Percentiles rank a stretch among this genome's conserved stretches.
Evolutionary conservation across 2,113 vertebrate genomes (phyloP).

Genomic region (Psittacara wagleri): DNA sequence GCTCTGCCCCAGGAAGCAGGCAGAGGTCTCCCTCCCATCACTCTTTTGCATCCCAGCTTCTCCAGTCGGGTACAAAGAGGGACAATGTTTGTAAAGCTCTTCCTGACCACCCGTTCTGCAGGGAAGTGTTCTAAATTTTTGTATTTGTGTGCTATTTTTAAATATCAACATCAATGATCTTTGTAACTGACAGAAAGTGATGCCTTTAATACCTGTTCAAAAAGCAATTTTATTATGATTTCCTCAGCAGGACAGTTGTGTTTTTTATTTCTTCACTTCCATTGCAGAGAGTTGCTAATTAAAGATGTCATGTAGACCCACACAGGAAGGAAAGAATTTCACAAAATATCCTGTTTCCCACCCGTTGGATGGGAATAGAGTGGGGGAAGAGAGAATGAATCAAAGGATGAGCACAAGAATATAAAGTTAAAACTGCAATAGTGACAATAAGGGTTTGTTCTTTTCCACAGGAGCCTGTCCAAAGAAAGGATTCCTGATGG

Average conservation of each 20-base stretch:
- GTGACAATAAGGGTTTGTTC: slow-evolving; percentile 71
- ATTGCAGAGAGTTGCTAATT: slow-evolving; percentile 32
- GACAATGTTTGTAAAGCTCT: background rate
- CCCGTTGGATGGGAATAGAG: slow-evolving; percentile 54
- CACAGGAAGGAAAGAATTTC: slow-evolving; percentile 63
- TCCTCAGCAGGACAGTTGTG: background rate
- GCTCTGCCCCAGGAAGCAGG: background rate
- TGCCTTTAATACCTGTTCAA: slow-evolving; percentile 34
- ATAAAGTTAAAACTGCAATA: slow-evolving; percentile 55
- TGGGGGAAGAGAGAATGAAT: slow-evolving; percentile 69
- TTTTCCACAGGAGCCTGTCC: slow-evolving; percentile 70
- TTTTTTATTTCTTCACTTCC: slow-evolving; percentile 19
- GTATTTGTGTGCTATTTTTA: background rate
- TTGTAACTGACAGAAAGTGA: background rate
- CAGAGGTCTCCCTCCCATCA: background rate
- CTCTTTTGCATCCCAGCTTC: background rate
- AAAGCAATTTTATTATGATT: background rate
- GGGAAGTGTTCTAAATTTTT: background rate
- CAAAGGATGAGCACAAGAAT: slow-evolving; percentile 68
- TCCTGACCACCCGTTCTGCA: background rate
- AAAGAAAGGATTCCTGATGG: slow-evolving; percentile 73
- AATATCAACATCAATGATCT: background rate
- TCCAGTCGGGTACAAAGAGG: background rate
- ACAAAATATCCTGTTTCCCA: slow-evolving; percentile 76
- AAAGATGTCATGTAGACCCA: slow-evolving; percentile 36